phyloP scores from a whole-genome alignment of 2,113 vertebrate species.

The Ptilonorhynchus violaceus region DNA sequence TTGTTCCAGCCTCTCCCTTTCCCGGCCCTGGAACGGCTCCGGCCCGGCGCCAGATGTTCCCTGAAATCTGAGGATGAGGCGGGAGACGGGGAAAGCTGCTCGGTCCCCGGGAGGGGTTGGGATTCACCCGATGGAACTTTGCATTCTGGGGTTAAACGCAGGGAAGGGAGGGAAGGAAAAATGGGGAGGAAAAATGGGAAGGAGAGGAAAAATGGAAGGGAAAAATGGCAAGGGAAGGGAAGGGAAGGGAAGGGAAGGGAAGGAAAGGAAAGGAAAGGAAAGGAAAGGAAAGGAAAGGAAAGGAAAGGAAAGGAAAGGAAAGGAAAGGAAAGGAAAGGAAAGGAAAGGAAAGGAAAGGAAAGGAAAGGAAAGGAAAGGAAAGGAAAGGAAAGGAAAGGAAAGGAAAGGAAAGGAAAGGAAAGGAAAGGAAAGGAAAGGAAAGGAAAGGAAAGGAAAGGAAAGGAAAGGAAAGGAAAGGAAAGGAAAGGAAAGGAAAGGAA shows the following conservation, averaged over 20 bases:
- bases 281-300: background rate
- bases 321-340: too few species aligned
- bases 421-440: background rate
- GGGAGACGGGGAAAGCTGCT: background rate
- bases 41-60: conserved; percentile 7
- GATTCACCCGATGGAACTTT: background rate
- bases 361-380: too few species aligned
- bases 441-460: too few species aligned
- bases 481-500: background rate
- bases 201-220: too few species aligned
- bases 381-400: too few species aligned
- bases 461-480: too few species aligned
- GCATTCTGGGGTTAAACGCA: background rate
- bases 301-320: too few species aligned
- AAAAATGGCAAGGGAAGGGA: background rate
- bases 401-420: background rate
- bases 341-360: background rate
- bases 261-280: background rate
- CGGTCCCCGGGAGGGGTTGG: background rate
- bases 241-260: too few species aligned
- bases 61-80: background rate
- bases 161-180: background rate
- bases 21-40: background rate
- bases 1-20: background rate
- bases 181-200: too few species aligned